Conservation (phyloP, 2,113 vertebrate species). For the Aviceda subcristata region DNA sequence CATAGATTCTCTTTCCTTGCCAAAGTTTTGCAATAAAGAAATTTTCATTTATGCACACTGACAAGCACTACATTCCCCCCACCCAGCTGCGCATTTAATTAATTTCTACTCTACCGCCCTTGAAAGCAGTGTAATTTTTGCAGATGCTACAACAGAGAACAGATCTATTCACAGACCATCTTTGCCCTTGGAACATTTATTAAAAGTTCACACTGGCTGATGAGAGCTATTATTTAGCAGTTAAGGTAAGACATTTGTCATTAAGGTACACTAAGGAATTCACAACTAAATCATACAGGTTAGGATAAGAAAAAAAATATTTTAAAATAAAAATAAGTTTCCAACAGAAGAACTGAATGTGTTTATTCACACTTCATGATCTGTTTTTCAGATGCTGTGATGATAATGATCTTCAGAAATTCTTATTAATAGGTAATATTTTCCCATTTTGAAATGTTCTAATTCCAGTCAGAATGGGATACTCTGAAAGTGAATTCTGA, state of each 20-base stretch:
- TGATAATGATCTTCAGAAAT: not conserved
- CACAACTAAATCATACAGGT: not conserved
- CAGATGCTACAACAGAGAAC: not conserved
- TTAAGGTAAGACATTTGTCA: not conserved
- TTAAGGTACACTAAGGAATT: not conserved
- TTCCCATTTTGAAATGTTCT: not conserved
- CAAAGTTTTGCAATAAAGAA: not conserved
- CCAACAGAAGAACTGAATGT: not conserved
- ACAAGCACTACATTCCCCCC: not conserved
- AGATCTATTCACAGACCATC: not conserved
- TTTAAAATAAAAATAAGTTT: not conserved
- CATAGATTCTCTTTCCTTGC: not conserved
- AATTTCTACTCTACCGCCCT: not conserved
- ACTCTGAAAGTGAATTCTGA: not conserved
- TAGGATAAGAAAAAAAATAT: not conserved
- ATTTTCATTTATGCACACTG: not conserved
- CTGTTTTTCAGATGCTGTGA: not conserved
- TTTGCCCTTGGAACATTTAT: not conserved
- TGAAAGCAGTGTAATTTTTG: not conserved
- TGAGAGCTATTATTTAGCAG: not conserved
- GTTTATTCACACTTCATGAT: not conserved
- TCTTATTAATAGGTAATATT: not conserved
- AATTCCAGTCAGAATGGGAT: not conserved
- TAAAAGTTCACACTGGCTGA: not conserved
- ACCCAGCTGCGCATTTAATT: not conserved